phyloP scores from a whole-genome alignment of 1,140 invertebrate genomes.

The Dryas iulia region DNA sequence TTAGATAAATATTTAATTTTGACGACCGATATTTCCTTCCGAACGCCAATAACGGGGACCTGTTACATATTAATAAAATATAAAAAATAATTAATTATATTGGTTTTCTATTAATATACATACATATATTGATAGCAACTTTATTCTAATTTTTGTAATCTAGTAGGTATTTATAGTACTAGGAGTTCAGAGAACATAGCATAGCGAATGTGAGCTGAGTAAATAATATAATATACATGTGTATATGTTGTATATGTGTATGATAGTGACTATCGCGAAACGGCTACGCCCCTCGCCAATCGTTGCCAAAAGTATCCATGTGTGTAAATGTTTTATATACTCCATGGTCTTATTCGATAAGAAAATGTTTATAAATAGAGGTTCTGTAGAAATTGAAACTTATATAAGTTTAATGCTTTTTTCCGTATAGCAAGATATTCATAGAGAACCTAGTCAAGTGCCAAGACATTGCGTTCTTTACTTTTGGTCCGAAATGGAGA shows the following conservation, averaged over 20 bases:
- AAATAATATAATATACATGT: not conserved
- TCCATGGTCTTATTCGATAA: not conserved
- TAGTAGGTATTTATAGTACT: constrained; percentile 34
- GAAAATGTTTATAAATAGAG: not conserved
- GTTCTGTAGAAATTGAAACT: not conserved
- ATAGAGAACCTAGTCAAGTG: too few relatives aligned
- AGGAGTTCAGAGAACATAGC: constrained; percentile 51
- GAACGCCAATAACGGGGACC: constrained; percentile 13
- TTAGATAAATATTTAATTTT: constrained; percentile 55
- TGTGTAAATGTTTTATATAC: not conserved
- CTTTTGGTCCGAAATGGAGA: too few relatives aligned
- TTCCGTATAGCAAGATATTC: too few relatives aligned
- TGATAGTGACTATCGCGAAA: constrained; percentile 46
- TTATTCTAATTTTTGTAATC: not conserved
- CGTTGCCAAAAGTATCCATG: constrained; percentile 54
- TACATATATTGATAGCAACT: too few relatives aligned
- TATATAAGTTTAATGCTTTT: not conserved
- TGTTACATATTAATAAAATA: constrained; percentile 9
- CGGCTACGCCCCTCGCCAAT: constrained; percentile 57
- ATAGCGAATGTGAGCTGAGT: constrained; percentile 42
- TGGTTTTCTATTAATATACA: not conserved
- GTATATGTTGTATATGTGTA: constrained; percentile 27
- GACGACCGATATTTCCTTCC: constrained; percentile 42
- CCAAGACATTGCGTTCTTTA: too few relatives aligned
- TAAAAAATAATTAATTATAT: not conserved